Evolutionary conservation across 2,113 vertebrate species (phyloP), one percentile per base, ranked within the genome.

Genomic region (Otis tarda): DNA sequence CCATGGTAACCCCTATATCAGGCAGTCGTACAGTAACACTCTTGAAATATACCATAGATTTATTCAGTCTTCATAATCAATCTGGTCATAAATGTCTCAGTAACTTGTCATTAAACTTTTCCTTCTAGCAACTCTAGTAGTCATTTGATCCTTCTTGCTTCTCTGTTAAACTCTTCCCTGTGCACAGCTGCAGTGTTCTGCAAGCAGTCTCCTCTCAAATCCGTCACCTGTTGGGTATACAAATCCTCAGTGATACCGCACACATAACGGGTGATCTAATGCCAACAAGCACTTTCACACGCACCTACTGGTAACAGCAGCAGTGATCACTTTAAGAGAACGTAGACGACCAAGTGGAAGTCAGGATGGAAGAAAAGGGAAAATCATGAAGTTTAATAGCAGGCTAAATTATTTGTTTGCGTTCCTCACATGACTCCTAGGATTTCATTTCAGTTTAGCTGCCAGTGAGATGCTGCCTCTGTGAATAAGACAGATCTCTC

Each of bases 41-140:
- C 71, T 64, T 73, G 73, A 90, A 96, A 94, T 89, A 89, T 4
- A 81, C 65, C 81, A 84, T 35, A 63, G 78, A 85, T 92, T 92
- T 96, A 87, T 91, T 87, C 83, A 91, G 77, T 96, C 94, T 93
- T 70, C 74, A n/a, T 94, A 93, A 95, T 94, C 80, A 93, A 93
- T 87, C 74, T 61, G 79, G 82, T 90, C 94, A 93, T 83, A 94
- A 96, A 95, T 91, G 87, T 89, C 96, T 85, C 47, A 31, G 83
- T n/a, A 87, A 89, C 89, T 95, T 91, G 91, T 76, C 92, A 96
- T 95, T 94, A 96, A 94, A 91, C 94, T 89, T 94, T 83, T 52
- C 90, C 94, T 91, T 93, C 73, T 22, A 67, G 91, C 87, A 94
- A 9, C 61, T 80, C n/a, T 16, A 20, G 86, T 18, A 82, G 77